Conservation (phyloP, 2,113 vertebrate species). For the Apistogramma diplotaenia region DNA sequence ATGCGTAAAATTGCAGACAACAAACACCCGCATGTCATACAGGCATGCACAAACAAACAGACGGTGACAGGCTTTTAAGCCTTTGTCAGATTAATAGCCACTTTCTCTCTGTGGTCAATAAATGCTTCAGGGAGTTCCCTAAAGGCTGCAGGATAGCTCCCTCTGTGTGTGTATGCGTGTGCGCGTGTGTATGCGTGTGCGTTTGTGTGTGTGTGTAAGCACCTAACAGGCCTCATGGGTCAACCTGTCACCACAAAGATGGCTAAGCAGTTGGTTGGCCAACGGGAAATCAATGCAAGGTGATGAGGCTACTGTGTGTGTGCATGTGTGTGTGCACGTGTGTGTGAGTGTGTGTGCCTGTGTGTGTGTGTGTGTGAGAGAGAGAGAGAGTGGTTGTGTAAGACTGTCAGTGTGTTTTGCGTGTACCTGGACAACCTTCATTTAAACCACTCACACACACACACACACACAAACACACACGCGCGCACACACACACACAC, state of each 20-base stretch:
- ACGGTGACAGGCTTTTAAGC: constrained; percentile 62
- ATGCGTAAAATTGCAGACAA: not conserved
- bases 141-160: constrained; percentile 45
- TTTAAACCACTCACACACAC: not conserved
- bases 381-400: not conserved
- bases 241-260: constrained; percentile 67
- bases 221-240: constrained; percentile 70
- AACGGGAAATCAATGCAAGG: constrained; percentile 69
- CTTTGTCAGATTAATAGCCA: constrained; percentile 71
- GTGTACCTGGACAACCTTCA: not conserved
- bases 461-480: no score
- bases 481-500: no score
- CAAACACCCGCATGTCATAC: constrained; percentile 22
- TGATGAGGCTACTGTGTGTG: constrained; percentile 46
- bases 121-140: constrained; percentile 67
- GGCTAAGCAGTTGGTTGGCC: constrained; percentile 67
- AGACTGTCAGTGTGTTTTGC: not conserved
- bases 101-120: constrained; percentile 68
- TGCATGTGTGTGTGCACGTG: not conserved
- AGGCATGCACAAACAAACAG: constrained; percentile 2
- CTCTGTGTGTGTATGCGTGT: constrained; percentile 13
- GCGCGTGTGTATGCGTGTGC: not conserved
- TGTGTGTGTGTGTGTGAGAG: not conserved
- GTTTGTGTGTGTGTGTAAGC: constrained; percentile 4
- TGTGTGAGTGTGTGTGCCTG: not conserved